Base-by-base conservation (phyloP, 2,888 invertebrate genomes). In the Lasioglossum figueresi region DNA sequence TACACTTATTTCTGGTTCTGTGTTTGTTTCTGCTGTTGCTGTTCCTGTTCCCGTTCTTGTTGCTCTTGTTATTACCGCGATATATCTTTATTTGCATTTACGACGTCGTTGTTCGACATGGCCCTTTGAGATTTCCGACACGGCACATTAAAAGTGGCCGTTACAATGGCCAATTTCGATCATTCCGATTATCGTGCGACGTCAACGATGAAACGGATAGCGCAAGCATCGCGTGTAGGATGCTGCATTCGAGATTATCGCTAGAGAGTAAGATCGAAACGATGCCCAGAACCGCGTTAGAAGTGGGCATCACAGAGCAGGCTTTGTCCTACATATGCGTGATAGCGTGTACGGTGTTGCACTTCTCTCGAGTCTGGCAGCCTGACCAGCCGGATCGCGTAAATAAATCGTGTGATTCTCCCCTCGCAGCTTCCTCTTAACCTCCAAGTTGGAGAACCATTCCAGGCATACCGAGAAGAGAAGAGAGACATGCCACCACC, bases 271-370 rank as follows among this genome's bases (percentile, higher is more conserved):
- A 82, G 12, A 31, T 77, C 34, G 68, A 34, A 59, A 78, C 70
- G 74, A 40, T 63, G 73, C 37, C 14, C 59, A 45, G 75, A 63
- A 66, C 71, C 40, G 52, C 56, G 45, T 79, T 34, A 80, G 80
- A 80, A 56, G 52, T 68, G 37, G 72, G 66, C 72, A 76, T 40
- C 73, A 87, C 82, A 88, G 84, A 81, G 84, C 84, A 43, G 79
- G 85, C 90, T 92, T 91, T 93, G 93, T 92, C 91, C 91, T 92
- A 93, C 88, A 91, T 92, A 91, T 83, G 82, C 77, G 70, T 86
- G 84, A 87, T 81, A 87, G 85, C 82, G 73, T 68, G 48, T 40
- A 84, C 83, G 83, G 79, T 80, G 73, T 85, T 83, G 80, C 59
- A 79, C 77, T 76, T 80, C 68, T 84, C 72, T 84, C 70, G 76